Evolutionary conservation across 2,113 vertebrate genomes (phyloP), one percentile per base, ranked within the genome.

Genomic region (Aix galericulata): DNA sequence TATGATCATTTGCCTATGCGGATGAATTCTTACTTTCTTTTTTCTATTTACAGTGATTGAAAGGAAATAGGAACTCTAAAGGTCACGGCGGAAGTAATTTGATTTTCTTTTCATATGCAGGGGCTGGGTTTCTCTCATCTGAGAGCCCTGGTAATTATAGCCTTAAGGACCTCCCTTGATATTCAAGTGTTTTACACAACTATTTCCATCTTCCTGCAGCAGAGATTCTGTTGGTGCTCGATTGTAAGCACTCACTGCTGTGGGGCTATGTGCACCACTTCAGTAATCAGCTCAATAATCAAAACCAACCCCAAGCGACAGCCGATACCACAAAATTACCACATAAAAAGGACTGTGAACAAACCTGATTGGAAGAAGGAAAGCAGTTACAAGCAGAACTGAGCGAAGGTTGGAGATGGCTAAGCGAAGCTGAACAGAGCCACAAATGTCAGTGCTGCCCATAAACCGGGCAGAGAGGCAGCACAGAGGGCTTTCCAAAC

Each of bases 1-100:
- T 20, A 50, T 7, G 38, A 69, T 34, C 20, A 87, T 63, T 84
- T 82, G 59, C 18, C 59, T 83, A 15, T 32, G 16, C 17, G 46
- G 50, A 63, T 50, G 36, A 82, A 94, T 79, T 62, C 53, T 62
- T 89, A 53, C n/a, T 72, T 78, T 64, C 59, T 50, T 88, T 71
- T 48, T 78, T 85, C 75, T 76, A 31, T 68, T 74, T 91, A 63
- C 55, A 67, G 13, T 74, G 50, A 86, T 56, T 91, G 48, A 93
- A 86, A 95, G n/a, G 87, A 86, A 96, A 82, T 3, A 59, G 55
- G 46, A 93, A 85, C 79, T 88, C 40, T 50, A 85, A 93, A 96
- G 78, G 87, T 93, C 87, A 91, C 89, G 80, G 31, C 2, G 10
- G 91, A 95, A 94, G 60, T 31, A 71, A 90, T 83, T 77, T 82